phyloP scores from a whole-genome alignment of 64 coral and sea anemone species.

The Pachyseris speciosa region DNA sequence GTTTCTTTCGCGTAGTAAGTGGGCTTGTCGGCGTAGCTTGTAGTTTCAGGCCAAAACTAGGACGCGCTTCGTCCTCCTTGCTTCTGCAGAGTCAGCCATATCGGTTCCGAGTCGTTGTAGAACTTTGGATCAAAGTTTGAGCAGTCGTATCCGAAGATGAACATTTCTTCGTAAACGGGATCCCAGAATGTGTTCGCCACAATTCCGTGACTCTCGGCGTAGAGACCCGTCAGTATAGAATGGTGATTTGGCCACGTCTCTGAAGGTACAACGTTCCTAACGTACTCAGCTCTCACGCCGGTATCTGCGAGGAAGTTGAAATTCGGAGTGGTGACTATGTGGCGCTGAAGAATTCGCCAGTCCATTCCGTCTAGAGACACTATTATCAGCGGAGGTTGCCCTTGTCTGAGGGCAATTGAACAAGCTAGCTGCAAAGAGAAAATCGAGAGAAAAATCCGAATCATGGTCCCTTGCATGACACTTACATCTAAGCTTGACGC shows the following conservation, averaged over 20 bases:
- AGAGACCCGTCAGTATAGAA: slow-evolving; percentile 72
- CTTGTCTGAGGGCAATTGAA: not conserved
- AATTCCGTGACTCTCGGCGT: slow-evolving; percentile 85
- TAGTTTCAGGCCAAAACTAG: slow-evolving; percentile 54
- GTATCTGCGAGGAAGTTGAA: slow-evolving; percentile 72
- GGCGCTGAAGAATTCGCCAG: slow-evolving; percentile 57
- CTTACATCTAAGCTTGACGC: not conserved
- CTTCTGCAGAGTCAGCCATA: slow-evolving; percentile 84
- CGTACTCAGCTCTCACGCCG: slow-evolving; percentile 69
- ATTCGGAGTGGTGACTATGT: slow-evolving; percentile 42
- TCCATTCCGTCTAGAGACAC: slow-evolving; percentile 77
- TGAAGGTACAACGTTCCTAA: slow-evolving; percentile 58
- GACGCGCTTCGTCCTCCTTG: slow-evolving; percentile 5
- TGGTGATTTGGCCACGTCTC: slow-evolving; percentile 79
- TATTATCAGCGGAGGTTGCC: slow-evolving; percentile 42
- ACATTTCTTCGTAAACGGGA: slow-evolving; percentile 72
- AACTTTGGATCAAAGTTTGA: slow-evolving; percentile 80
- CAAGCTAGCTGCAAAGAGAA: not conserved
- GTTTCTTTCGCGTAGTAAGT: slow-evolving; percentile 15
- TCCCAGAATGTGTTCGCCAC: slow-evolving; percentile 87
- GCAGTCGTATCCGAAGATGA: slow-evolving; percentile 72
- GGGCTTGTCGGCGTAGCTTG: slow-evolving; percentile 16
- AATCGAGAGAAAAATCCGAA: not conserved
- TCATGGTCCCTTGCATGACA: not conserved
- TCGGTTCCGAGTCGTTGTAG: slow-evolving; percentile 77